phyloP scores from a whole-genome alignment of 2,888 invertebrate genomes.

The Axea sp. region DNA sequence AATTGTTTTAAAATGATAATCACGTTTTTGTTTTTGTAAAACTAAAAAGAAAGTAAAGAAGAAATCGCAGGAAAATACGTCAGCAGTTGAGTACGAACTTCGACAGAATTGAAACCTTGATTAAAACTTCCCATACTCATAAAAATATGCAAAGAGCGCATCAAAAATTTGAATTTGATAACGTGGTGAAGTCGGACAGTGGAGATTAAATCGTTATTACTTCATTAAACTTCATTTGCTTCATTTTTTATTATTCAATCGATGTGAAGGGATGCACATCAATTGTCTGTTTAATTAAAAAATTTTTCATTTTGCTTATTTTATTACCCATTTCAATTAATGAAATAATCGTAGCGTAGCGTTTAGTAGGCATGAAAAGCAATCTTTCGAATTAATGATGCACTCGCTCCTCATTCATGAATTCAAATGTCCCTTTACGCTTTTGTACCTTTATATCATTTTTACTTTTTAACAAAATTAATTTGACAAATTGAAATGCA shows the following conservation, averaged over 20 bases:
- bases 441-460: too few species aligned
- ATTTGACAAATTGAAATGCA: too few species aligned
- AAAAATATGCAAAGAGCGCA: conserved; percentile 47
- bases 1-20: conserved; percentile 41
- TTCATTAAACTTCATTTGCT: conserved; percentile 49
- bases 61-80: conserved; percentile 24
- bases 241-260: conserved; percentile 31
- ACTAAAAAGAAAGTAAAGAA: conserved; percentile 14
- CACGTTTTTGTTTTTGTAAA: conserved; percentile 10
- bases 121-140: conserved; percentile 41
- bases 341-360: too few species aligned
- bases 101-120: conserved; percentile 47
- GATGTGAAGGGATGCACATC: conserved; percentile 24
- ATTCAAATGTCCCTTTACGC: too few species aligned
- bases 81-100: conserved; percentile 15
- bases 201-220: conserved; percentile 51
- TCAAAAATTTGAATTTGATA: conserved; percentile 44
- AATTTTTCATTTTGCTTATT: too few species aligned
- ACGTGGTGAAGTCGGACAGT: conserved; percentile 40
- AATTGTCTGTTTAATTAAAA: too few species aligned
- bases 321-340: too few species aligned
- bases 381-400: too few species aligned
- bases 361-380: too few species aligned
- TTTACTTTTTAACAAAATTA: too few species aligned
- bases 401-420: too few species aligned